phyloP scores from a whole-genome alignment of 2,888 invertebrate species.

The Cecidostiba fungosa region DNA sequence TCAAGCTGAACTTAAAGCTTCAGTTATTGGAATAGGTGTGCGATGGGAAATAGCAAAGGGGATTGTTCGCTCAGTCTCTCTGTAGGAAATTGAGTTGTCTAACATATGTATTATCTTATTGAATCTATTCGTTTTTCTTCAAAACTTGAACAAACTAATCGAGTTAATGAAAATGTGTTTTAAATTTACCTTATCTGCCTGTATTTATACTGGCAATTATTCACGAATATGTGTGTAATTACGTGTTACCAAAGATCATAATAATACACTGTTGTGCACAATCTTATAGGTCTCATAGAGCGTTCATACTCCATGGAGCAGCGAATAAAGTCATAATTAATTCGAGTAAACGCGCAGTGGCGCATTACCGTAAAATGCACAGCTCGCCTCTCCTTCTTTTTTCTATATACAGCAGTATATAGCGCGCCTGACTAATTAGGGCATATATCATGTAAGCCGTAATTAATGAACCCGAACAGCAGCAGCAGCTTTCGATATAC shows the following conservation, averaged over 20 bases:
- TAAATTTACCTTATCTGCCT: background rate
- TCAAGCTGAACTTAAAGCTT: background rate
- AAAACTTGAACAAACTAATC: background rate
- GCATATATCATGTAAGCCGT: slow-evolving; percentile 8
- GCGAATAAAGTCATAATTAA: slow-evolving; percentile 16
- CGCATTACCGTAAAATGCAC: slow-evolving; percentile 10
- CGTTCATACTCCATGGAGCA: background rate
- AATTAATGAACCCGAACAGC: slow-evolving; percentile 2
- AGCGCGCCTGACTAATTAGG: background rate
- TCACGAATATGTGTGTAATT: background rate
- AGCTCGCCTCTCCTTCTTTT: background rate
- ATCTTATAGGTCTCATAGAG: background rate
- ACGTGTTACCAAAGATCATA: background rate
- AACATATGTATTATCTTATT: background rate
- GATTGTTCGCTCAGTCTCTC: background rate
- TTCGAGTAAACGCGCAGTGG: background rate
- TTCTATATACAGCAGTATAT: background rate
- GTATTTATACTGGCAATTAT: background rate
- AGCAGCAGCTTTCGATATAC: background rate
- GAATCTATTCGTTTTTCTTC: background rate
- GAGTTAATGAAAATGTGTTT: background rate
- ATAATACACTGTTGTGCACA: background rate
- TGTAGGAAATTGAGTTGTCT: slow-evolving; percentile 3
- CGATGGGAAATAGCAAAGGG: background rate
- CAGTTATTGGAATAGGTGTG: background rate